These are phyloP conservation scores for Rhabdornis inornatus DNA, from an alignment of 2,113 vertebrate genomes.

Conservation along the genomic window DNA sequence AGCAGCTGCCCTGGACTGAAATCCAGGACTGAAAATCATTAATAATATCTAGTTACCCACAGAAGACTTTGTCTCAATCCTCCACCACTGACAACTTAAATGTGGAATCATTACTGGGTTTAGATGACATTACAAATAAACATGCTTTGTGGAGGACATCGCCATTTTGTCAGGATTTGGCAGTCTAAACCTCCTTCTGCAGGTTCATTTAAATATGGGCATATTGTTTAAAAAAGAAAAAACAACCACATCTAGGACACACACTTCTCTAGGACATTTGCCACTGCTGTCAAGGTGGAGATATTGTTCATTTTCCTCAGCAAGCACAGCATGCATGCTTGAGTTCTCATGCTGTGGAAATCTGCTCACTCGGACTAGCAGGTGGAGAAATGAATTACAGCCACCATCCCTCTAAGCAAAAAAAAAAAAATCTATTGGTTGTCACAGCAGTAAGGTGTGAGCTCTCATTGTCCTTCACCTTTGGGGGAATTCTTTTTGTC, in stretches of 20 bases:
- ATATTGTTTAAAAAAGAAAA: not conserved
- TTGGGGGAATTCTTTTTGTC: not conserved
- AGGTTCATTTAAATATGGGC: not conserved
- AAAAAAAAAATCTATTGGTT: not conserved
- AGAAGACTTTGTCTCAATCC: not conserved
- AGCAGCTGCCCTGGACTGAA: not conserved
- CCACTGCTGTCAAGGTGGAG: not conserved
- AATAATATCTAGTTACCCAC: not conserved
- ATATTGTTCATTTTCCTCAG: constrained; percentile 10
- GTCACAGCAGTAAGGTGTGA: not conserved
- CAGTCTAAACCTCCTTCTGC: not conserved
- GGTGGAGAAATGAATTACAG: constrained; percentile 35
- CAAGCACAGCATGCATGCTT: not conserved
- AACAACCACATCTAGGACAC: not conserved
- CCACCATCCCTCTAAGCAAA: not conserved
- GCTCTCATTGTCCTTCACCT: not conserved
- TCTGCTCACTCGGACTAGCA: constrained; percentile 41
- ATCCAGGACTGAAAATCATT: not conserved
- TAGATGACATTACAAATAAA: not conserved
- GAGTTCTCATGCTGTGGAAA: constrained; percentile 49
- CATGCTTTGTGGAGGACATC: not conserved
- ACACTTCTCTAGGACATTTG: not conserved
- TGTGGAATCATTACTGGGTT: not conserved
- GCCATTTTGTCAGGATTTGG: not conserved
- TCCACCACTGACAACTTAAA: not conserved